Conservation (phyloP, 1,140 invertebrate genomes). For the Adelges cooleyi region DNA sequence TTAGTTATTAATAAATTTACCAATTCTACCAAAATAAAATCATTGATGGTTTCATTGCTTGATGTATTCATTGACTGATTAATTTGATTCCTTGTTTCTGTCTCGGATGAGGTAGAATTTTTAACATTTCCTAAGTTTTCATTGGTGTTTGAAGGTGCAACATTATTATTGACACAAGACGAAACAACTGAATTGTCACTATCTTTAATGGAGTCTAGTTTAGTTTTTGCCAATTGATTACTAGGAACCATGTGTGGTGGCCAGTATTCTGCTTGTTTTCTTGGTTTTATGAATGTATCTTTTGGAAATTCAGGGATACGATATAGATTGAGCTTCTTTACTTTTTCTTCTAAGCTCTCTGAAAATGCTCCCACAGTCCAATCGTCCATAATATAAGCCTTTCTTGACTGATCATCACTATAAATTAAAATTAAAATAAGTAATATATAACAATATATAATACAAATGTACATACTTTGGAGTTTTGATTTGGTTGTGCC, state of each 20-base stretch:
- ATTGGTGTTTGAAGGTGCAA: neutral
- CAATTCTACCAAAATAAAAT: constrained; percentile 66
- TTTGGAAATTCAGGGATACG: constrained; percentile 20
- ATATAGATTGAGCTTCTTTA: constrained; percentile 11
- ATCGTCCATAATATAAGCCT: neutral
- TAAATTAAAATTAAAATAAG: neutral
- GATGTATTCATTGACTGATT: constrained; percentile 36
- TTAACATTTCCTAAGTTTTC: neutral
- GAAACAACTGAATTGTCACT: constrained; percentile 13
- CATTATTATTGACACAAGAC: neutral
- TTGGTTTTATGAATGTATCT: constrained; percentile 35
- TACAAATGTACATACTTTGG: constrained; percentile 44
- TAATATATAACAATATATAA: neutral
- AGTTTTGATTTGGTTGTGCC: constrained; percentile 35
- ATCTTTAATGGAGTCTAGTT: constrained; percentile 24
- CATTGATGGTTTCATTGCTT: constrained; percentile 39
- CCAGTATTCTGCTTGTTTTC: constrained; percentile 28
- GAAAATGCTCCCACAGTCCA: constrained; percentile 25
- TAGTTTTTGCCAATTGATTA: constrained; percentile 16
- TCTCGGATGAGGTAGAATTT: constrained; percentile 33
- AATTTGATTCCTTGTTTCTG: constrained; percentile 39
- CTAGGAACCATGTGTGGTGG: constrained; percentile 6
- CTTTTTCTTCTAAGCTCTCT: constrained; percentile 15
- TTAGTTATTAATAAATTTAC: constrained; percentile 41
- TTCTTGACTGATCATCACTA: constrained; percentile 13